These are phyloP conservation scores for Malurus elegans DNA, from an alignment of 2,113 vertebrate species.

Conservation along the genomic window DNA sequence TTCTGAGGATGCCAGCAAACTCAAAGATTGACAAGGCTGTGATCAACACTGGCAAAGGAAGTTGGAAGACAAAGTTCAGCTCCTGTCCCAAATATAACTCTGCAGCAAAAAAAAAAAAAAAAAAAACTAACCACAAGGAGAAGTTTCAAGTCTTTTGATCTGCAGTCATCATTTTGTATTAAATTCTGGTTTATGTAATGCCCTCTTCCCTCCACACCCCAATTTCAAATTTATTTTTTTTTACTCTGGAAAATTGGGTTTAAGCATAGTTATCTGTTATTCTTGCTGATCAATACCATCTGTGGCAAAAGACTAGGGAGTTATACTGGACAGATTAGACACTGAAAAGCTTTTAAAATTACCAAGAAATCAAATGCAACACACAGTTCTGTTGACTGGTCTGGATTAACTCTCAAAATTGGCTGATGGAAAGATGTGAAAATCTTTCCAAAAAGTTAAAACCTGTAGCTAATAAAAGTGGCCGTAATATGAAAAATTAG, in stretches of 20 bases:
- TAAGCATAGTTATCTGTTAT: neutral
- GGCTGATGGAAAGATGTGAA: constrained; percentile 11
- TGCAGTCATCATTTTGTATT: neutral
- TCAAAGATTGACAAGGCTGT: neutral
- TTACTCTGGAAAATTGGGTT: neutral
- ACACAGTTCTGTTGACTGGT: neutral
- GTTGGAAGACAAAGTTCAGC: neutral
- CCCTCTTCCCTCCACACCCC: neutral
- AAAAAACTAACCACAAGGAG: neutral
- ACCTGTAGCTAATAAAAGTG: constrained; percentile 38
- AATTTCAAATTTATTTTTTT: neutral
- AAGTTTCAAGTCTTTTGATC: constrained; percentile 15
- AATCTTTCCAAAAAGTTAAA: constrained; percentile 37
- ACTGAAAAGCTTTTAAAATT: neutral
- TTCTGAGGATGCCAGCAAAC: neutral
- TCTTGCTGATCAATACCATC: constrained; percentile 15
- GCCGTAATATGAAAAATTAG: constrained; percentile 33
- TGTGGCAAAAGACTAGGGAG: neutral
- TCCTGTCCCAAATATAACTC: neutral
- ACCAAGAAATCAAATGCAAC: neutral
- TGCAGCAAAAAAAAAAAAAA: neutral
- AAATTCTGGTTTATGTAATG: neutral
- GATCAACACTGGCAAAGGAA: neutral
- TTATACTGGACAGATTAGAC: neutral
- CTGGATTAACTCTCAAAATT: constrained; percentile 21